Conservation (phyloP, 2,888 invertebrate genomes). For the Lasius platythorax region DNA sequence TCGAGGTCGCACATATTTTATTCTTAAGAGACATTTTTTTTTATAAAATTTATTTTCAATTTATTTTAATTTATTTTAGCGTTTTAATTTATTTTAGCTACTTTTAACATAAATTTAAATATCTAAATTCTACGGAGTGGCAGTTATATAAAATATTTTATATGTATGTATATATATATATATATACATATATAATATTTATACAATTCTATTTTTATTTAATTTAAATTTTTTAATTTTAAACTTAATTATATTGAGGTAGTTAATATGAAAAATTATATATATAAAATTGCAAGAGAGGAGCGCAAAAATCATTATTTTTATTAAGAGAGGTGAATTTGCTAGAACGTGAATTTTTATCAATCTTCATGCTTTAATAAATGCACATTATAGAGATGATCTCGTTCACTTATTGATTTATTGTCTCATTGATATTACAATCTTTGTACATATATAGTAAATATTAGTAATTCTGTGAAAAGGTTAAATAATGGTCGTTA, state of each 20-base stretch:
- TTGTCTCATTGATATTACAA: background rate
- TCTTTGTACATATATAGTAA: background rate
- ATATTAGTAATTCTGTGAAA: background rate
- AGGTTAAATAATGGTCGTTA: conserved; percentile 1
- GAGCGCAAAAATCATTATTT: background rate
- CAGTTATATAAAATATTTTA: background rate
- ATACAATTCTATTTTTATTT: background rate
- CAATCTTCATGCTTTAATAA: background rate
- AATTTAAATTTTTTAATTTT: background rate
- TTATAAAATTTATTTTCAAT: background rate
- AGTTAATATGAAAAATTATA: background rate
- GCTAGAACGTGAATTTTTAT: background rate
- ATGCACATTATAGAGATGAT: background rate
- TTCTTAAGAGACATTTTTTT: background rate
- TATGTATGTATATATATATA: no score
- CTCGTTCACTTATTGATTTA: background rate
- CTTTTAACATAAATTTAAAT: background rate
- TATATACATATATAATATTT: no score
- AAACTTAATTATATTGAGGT: background rate
- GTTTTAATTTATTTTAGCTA: background rate
- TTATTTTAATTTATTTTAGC: background rate
- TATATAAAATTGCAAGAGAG: background rate
- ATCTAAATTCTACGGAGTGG: background rate
- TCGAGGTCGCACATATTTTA: background rate
- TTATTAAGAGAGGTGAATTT: background rate